Conservation (phyloP, 2,888 invertebrate genomes). For the Plagodis pulveraria region DNA sequence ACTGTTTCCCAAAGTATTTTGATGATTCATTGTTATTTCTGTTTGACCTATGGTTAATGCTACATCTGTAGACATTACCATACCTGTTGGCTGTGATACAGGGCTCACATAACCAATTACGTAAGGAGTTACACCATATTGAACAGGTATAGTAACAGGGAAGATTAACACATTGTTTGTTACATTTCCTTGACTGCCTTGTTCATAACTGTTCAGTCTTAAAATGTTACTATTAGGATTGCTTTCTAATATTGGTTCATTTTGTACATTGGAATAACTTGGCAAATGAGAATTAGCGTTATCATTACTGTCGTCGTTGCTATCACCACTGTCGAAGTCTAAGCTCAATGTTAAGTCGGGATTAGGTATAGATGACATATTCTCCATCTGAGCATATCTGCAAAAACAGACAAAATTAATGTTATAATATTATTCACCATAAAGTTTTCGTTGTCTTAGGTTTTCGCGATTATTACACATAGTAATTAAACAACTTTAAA, state of each 20-base stretch:
- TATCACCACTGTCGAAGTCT: slow-evolving; percentile 12
- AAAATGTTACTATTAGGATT: background rate
- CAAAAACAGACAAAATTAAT: slow-evolving; percentile 5
- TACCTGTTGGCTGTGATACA: background rate
- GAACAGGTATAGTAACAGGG: background rate
- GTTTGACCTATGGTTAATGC: background rate
- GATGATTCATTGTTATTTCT: background rate
- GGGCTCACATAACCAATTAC: background rate
- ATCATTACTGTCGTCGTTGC: slow-evolving; percentile 16
- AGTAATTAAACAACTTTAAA: too few relatives aligned
- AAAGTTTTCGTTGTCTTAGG: too few relatives aligned
- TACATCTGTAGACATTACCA: background rate
- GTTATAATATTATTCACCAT: background rate
- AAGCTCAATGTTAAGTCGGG: slow-evolving; percentile 5
- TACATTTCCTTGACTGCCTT: slow-evolving; percentile 2
- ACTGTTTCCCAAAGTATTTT: background rate
- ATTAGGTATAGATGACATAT: background rate
- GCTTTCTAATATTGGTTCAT: background rate
- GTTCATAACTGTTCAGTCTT: background rate
- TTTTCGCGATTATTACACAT: too few relatives aligned
- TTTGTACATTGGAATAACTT: background rate
- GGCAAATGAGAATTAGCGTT: background rate
- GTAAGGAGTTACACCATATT: background rate
- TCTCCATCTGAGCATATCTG: slow-evolving; percentile 32
- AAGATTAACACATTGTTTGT: background rate